Conservation (phyloP, 2,113 vertebrate genomes). For the Syngnathus typhle region DNA sequence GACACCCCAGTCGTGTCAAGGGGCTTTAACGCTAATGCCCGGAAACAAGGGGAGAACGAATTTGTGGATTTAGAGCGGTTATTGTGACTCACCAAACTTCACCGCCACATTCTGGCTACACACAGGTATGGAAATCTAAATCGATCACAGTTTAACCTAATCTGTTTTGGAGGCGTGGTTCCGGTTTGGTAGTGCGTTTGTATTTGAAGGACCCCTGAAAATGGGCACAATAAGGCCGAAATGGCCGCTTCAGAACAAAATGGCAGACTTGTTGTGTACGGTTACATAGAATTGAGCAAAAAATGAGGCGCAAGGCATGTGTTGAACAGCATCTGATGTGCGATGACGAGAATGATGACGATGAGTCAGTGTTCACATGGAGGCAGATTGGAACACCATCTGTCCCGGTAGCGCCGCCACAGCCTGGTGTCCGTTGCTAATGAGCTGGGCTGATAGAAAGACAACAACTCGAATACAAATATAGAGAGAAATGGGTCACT, state of each 20-base stretch:
- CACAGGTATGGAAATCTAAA: too few relatives aligned
- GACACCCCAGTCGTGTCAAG: constrained; percentile 64
- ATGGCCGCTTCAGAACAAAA: background rate
- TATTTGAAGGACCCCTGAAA: background rate
- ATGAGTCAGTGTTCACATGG: constrained; percentile 51
- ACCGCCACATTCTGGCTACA: too few relatives aligned
- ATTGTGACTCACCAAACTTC: too few relatives aligned
- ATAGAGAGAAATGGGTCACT: background rate
- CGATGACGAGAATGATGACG: constrained; percentile 45
- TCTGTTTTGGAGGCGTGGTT: too few relatives aligned
- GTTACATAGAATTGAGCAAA: constrained; percentile 3
- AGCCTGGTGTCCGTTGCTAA: constrained; percentile 51
- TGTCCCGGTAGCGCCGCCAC: constrained; percentile 46
- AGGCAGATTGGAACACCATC: constrained; percentile 62
- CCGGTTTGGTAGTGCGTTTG: background rate
- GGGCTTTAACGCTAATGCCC: constrained; percentile 62
- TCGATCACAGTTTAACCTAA: too few relatives aligned
- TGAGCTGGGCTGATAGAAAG: constrained; percentile 49
- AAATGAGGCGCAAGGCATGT: constrained; percentile 51
- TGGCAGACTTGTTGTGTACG: background rate
- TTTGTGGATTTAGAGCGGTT: too few relatives aligned
- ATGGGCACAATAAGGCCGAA: background rate
- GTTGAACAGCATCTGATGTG: constrained; percentile 55
- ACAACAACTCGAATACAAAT: constrained; percentile 42
- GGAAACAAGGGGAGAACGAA: too few relatives aligned